These are phyloP conservation scores for Macropodus opercularis DNA, from an alignment of 2,797 vertebrate genomes.

Conservation along the genomic window DNA sequence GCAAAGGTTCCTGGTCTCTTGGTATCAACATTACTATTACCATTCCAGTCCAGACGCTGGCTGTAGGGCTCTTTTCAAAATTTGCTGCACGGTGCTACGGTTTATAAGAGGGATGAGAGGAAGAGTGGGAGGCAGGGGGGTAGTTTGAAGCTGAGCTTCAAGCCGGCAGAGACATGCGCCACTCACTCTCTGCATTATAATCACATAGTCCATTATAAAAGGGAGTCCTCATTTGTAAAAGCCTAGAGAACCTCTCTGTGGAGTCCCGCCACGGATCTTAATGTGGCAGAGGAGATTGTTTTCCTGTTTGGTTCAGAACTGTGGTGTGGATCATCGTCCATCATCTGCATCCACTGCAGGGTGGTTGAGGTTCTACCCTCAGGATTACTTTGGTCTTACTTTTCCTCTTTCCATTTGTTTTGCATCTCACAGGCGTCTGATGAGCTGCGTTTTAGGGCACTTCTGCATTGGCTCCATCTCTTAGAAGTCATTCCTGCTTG, in stretches of 20 bases:
- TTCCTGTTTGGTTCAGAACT: neutral
- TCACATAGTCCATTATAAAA: neutral
- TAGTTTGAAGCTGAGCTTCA: constrained; percentile 3
- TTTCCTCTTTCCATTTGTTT: neutral
- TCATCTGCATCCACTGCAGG: too few species aligned
- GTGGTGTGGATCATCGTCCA: too few species aligned
- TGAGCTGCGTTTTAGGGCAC: neutral
- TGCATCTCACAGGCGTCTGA: neutral
- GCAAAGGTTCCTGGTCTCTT: constrained; percentile 29
- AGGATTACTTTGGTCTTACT: too few species aligned
- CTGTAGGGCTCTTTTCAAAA: constrained; percentile 27
- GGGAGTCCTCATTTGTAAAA: constrained; percentile 19
- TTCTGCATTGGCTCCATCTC: neutral
- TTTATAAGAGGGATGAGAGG: constrained; percentile 35
- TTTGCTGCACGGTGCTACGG: constrained; percentile 20
- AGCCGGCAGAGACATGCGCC: constrained; percentile 16
- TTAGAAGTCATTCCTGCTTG: neutral
- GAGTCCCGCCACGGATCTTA: constrained; percentile 2
- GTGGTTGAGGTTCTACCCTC: too few species aligned
- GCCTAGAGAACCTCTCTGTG: constrained; percentile 12
- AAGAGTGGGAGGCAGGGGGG: neutral
- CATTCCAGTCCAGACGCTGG: constrained; percentile 28
- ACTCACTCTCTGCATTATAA: constrained; percentile 29
- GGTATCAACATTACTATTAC: constrained; percentile 26
- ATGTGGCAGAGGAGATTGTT: neutral